Evolutionary conservation across 2,888 invertebrate genomes (phyloP).

Genomic region (Thereva unica): DNA sequence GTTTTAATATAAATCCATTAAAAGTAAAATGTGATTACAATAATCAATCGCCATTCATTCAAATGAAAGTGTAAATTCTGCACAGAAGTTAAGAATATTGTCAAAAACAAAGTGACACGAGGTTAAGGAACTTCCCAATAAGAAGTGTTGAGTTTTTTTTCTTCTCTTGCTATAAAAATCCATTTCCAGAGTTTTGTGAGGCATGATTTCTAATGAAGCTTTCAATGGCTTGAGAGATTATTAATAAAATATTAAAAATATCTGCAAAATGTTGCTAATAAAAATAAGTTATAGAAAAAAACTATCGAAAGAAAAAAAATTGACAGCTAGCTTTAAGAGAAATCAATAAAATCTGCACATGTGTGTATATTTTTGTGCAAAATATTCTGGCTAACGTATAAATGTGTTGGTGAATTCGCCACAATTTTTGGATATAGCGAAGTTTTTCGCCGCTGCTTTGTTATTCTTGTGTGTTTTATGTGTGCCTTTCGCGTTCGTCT

Average conservation of each 20-base stretch:
- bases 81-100: not conserved
- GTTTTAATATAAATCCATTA: constrained; percentile 25
- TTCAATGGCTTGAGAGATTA: not conserved
- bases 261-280: too few species aligned
- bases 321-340: constrained; percentile 39
- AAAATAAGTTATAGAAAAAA: constrained; percentile 12
- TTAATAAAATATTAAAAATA: too few species aligned
- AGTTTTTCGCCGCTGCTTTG: too few species aligned
- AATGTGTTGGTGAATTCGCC: too few species aligned
- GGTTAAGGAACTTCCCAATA: constrained; percentile 17
- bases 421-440: too few species aligned
- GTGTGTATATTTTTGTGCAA: constrained; percentile 24
- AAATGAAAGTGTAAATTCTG: constrained; percentile 8
- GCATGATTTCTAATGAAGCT: constrained; percentile 19
- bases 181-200: constrained; percentile 7
- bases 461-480: too few species aligned
- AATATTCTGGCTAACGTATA: not conserved
- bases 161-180: not conserved
- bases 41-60: constrained; percentile 5
- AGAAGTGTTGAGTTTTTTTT: not conserved
- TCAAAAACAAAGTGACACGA: constrained; percentile 29
- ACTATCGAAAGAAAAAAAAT: constrained; percentile 24
- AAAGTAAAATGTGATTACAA: constrained; percentile 25
- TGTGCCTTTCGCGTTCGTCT: too few species aligned
- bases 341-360: constrained; percentile 38